A percentile compares a stretch with the other conserved stretches of the same genome.
phyloP scores from a whole-genome alignment of 2,113 vertebrate genomes.

The Equus przewalskii region DNA sequence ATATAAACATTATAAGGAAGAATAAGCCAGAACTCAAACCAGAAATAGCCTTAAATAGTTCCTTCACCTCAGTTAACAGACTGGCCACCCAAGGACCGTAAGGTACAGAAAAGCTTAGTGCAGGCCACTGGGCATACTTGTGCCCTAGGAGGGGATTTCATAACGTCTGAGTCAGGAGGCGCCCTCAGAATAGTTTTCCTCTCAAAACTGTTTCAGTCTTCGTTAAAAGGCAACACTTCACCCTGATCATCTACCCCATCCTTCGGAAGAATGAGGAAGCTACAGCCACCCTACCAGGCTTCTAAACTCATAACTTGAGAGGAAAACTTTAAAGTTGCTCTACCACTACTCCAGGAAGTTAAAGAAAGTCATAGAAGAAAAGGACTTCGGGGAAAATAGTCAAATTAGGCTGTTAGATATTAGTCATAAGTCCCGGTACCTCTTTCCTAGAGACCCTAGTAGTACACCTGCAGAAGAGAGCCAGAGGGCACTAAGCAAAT shows the following conservation, averaged over 20 bases:
- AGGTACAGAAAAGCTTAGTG: slow-evolving; percentile 1
- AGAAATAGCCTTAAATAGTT: slow-evolving; percentile 40
- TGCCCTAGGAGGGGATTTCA: background rate
- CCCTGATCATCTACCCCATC: background rate
- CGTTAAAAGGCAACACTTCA: slow-evolving; percentile 37
- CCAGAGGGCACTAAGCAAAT: slow-evolving; percentile 37
- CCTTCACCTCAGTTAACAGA: background rate
- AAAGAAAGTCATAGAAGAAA: slow-evolving; percentile 37
- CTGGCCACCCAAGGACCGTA: background rate
- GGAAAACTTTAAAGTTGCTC: slow-evolving; percentile 56
- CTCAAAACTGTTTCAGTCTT: slow-evolving; percentile 42
- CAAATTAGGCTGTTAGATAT: slow-evolving; percentile 1
- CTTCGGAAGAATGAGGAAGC: slow-evolving; percentile 31
- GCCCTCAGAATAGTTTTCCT: slow-evolving; percentile 39
- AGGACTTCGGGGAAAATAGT: background rate
- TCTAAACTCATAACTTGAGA: slow-evolving; percentile 42
- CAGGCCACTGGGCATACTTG: background rate
- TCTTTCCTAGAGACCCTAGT: background rate
- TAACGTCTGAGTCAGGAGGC: background rate
- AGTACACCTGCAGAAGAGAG: slow-evolving; percentile 16
- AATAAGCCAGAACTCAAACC: slow-evolving; percentile 49
- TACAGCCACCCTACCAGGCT: background rate
- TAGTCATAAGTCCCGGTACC: background rate
- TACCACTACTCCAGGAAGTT: background rate
- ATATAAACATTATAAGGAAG: slow-evolving; percentile 43